Base-by-base conservation (phyloP, 1,140 invertebrate genomes). In the Palaemon carinicauda region DNA sequence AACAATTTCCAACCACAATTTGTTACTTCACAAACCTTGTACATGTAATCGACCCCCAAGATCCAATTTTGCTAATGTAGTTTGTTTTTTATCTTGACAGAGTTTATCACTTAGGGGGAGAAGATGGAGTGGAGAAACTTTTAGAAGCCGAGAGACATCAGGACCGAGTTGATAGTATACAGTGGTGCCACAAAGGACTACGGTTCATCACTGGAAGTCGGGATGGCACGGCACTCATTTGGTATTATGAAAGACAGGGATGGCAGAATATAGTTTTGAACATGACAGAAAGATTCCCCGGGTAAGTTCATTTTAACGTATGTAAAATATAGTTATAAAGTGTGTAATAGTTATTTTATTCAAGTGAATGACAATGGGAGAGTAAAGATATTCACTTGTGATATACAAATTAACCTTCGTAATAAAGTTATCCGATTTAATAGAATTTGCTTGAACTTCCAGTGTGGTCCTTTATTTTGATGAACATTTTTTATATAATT, bases 101-200 rank as follows among this genome's bases (percentile, higher is more conserved):
- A 71, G 96, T 98, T 5, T 99, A 98, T 91, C 94, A 95, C 85
- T 95, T 99, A 93, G 92, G 94, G 79, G 95, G 94, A 5, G 93
- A 94, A 75, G 94, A 94, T 90, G 95, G 95, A 9, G 96, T 94
- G 24, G 92, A 93, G 88, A 93, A 95, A 88, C 94, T 97, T 78
- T 92, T 96, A 80, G 96, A 98, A 92, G 94, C 96, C 1, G 96
- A 98, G 90, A 95, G 95, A 1, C 98, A 99, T 91, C 94, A 94
- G 0, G 98, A 99, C 92, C 94, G 96, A 27, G 98, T 99, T 3
- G 98, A 99, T 92, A 98, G 96, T 80, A 96, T 99, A 86, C 96
- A 97, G 88, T 99, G 98, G 96, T 96, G 97, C 74, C 96, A 99
- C 91, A 92, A 92, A 41, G 95, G 96, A 91, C 97, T 87, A 92